Conservation (phyloP, 1,140 invertebrate species). For the Bombus haemorrhoidalis region DNA sequence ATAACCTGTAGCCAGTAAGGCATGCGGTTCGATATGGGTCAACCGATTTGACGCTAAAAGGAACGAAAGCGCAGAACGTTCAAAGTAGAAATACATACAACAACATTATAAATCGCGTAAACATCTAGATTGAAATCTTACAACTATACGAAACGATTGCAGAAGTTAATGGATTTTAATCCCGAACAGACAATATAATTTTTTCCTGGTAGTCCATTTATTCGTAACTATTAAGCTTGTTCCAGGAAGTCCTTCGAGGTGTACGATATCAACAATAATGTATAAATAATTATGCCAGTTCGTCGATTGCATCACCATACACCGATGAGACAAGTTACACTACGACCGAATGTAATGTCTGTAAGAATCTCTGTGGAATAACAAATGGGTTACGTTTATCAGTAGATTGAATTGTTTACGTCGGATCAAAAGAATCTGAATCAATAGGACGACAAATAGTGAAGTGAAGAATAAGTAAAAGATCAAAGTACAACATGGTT, state of each 20-base stretch:
- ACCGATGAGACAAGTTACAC: neutral
- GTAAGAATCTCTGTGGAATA: neutral
- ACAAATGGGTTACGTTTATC: neutral
- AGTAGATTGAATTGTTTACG: neutral
- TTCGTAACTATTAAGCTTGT: neutral
- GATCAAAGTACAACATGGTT: conserved; percentile 35
- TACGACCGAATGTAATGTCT: no score
- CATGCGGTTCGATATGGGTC: neutral
- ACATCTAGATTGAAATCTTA: neutral
- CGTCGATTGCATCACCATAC: neutral
- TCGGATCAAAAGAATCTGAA: neutral
- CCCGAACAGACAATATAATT: accelerated
- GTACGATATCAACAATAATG: neutral
- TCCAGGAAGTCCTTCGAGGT: neutral
- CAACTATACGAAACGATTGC: neutral
- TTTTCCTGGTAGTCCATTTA: neutral
- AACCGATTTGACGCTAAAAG: neutral
- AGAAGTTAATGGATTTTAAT: neutral
- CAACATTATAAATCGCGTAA: neutral
- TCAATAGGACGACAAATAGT: neutral
- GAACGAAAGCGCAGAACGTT: neutral
- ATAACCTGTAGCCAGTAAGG: neutral
- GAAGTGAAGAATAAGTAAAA: neutral
- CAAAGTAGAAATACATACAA: neutral
- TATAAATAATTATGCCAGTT: neutral